phyloP scores from a whole-genome alignment of 2,888 invertebrate genomes.

The Acanthosepion esculentum region DNA sequence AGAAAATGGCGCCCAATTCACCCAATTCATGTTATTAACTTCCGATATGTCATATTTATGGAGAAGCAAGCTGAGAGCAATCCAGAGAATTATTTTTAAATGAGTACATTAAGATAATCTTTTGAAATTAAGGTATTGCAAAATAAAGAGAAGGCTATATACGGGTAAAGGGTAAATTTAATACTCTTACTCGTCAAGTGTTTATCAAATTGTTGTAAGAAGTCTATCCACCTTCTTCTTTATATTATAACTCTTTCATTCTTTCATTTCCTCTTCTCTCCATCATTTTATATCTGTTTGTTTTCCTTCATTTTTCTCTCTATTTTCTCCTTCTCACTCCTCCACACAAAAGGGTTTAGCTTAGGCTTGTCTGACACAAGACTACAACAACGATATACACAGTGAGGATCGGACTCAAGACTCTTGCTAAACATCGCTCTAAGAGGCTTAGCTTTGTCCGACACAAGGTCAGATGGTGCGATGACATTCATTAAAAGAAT shows the following conservation, averaged over 20 bases:
- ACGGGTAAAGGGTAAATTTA: background rate
- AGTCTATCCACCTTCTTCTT: background rate
- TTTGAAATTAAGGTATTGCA: background rate
- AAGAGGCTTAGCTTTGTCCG: too few species aligned
- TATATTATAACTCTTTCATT: background rate
- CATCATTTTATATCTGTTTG: background rate
- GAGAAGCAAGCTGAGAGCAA: background rate
- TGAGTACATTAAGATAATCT: background rate
- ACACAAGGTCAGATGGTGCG: too few species aligned
- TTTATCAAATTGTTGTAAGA: too few species aligned
- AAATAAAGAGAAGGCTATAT: background rate
- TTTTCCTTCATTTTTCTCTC: too few species aligned
- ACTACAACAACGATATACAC: too few species aligned
- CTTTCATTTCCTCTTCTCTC: background rate
- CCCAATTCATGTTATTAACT: background rate
- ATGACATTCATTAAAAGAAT: too few species aligned
- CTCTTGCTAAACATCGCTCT: too few species aligned
- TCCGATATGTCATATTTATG: constrained; percentile 33
- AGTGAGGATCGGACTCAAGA: too few species aligned
- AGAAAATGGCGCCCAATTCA: background rate
- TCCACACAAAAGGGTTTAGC: too few species aligned
- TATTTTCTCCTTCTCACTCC: background rate
- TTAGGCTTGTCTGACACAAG: too few species aligned
- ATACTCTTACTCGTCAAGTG: background rate
- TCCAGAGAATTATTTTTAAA: background rate